Conservation (phyloP, 2,113 vertebrate genomes). For the Syrrhaptes paradoxus region DNA sequence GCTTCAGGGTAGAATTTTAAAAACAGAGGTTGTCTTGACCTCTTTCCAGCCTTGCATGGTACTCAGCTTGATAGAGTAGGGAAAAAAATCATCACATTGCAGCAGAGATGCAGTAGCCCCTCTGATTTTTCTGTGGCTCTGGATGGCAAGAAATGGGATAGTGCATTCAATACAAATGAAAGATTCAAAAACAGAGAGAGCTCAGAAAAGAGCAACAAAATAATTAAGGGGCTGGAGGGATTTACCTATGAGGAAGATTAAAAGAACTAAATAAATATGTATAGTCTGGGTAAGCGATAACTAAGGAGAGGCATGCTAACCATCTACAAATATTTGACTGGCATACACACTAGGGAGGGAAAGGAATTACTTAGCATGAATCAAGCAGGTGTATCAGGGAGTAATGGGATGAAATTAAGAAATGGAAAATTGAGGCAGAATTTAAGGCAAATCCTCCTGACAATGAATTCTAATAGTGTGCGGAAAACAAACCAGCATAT, state of each 20-base stretch:
- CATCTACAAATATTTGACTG: conserved; percentile 69
- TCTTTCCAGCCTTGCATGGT: background rate
- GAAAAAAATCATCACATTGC: background rate
- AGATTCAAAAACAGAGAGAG: background rate
- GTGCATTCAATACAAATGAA: background rate
- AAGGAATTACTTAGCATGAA: conserved; percentile 39
- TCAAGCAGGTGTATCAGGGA: conserved; percentile 2
- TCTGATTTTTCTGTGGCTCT: background rate
- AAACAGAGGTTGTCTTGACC: conserved; percentile 33
- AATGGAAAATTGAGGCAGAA: conserved; percentile 44
- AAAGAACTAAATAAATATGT: conserved; percentile 67
- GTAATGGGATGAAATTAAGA: conserved; percentile 51
- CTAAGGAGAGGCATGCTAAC: conserved; percentile 16
- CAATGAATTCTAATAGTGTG: background rate
- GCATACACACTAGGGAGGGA: conserved; percentile 5
- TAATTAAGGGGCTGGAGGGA: conserved; percentile 56
- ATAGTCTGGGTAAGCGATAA: conserved; percentile 40
- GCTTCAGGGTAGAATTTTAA: conserved; percentile 46
- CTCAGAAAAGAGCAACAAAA: conserved; percentile 56
- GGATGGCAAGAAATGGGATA: background rate
- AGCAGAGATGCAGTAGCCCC: background rate
- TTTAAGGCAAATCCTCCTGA: conserved; percentile 54
- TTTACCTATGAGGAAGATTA: conserved; percentile 62
- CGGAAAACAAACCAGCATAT: background rate
- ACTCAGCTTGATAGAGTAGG: background rate